Conservation (phyloP, 1,140 invertebrate genomes). For the Geopemphigus sp. region DNA sequence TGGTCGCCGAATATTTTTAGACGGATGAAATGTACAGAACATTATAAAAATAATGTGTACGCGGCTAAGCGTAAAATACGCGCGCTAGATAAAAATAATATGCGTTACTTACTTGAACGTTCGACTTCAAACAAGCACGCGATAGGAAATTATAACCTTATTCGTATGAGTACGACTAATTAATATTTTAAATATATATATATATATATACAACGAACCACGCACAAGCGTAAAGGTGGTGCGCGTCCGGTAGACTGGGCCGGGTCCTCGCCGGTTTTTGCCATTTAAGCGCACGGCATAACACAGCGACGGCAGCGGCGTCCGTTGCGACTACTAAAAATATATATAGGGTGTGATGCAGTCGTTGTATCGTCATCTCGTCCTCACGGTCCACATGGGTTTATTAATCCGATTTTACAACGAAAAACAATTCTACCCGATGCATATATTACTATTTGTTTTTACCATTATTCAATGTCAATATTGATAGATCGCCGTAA, state of each 20-base stretch:
- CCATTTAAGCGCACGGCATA: constrained; percentile 5
- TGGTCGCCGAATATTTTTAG: too few relatives aligned
- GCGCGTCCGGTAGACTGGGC: constrained; percentile 22
- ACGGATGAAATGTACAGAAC: too few relatives aligned
- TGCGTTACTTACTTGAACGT: not conserved
- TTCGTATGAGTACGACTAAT: not conserved
- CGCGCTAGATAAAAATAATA: not conserved
- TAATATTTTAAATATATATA: not conserved
- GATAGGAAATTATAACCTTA: constrained; percentile 15
- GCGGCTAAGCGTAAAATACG: not conserved
- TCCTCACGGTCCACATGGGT: too few relatives aligned
- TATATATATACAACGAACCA: not conserved
- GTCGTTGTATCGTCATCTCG: not conserved
- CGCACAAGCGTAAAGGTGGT: not conserved
- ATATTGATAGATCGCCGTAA: too few relatives aligned
- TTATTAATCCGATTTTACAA: too few relatives aligned
- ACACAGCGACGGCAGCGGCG: not conserved
- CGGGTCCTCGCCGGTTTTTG: not conserved
- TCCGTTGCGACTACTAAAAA: not conserved
- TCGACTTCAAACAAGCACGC: not conserved
- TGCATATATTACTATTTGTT: too few relatives aligned
- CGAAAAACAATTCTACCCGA: too few relatives aligned
- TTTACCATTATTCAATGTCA: too few relatives aligned
- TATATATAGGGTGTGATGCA: not conserved
- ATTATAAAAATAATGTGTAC: not conserved